These are phyloP conservation scores for Hydroisotoma schaefferi DNA, from an alignment of 2,888 invertebrate genomes.

Conservation along the genomic window DNA sequence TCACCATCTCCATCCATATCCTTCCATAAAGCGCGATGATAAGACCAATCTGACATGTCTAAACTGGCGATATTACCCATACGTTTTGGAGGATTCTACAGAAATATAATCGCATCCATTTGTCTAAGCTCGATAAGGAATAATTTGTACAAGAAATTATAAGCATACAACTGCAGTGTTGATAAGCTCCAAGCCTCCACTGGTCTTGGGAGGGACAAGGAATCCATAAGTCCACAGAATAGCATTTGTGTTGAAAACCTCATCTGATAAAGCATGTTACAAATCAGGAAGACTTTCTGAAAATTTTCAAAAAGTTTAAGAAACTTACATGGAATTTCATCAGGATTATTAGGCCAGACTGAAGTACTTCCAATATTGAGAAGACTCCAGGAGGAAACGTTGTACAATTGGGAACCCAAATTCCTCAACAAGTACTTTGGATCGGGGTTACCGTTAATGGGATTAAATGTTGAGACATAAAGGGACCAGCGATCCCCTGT, in stretches of 20 bases:
- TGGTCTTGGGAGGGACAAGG: conserved; percentile 49
- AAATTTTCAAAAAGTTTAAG: background rate
- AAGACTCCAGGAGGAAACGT: conserved; percentile 42
- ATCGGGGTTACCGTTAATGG: conserved; percentile 35
- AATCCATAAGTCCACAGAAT: conserved; percentile 50
- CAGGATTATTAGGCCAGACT: conserved; percentile 50
- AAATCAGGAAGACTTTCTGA: background rate
- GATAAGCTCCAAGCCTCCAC: conserved; percentile 49
- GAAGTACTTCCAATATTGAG: conserved; percentile 43
- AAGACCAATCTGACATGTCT: conserved; percentile 45
- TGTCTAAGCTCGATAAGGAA: too few species aligned
- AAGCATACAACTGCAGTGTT: conserved; percentile 41
- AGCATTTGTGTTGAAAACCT: conserved; percentile 48
- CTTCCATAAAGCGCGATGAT: conserved; percentile 49
- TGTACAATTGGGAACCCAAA: conserved; percentile 22
- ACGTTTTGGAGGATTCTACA: background rate
- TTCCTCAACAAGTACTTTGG: conserved; percentile 27
- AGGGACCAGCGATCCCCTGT: conserved; percentile 44
- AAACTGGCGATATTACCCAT: background rate
- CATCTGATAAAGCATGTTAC: conserved; percentile 25
- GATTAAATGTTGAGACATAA: conserved; percentile 49
- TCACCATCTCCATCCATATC: conserved; percentile 50
- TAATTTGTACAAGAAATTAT: too few species aligned
- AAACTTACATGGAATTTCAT: conserved; percentile 47
- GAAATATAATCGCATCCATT: background rate